A percentile compares a stretch with the other conserved stretches of the same genome.
Conservation (phyloP, 2,888 invertebrate species). For the Polia nebulosa region DNA sequence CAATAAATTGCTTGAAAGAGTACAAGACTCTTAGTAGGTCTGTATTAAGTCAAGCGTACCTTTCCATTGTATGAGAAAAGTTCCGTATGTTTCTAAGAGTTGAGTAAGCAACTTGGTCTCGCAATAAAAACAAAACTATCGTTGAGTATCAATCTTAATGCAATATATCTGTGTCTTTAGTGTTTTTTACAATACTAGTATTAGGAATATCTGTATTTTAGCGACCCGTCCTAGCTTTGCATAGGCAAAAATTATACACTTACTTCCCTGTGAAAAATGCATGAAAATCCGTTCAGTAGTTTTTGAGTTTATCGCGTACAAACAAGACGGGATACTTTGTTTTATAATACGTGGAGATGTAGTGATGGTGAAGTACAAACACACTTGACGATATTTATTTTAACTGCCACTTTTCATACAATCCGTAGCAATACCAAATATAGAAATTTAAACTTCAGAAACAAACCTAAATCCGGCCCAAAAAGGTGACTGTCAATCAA, state of each 20-base stretch:
- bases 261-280: too few relatives aligned
- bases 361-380: too few relatives aligned
- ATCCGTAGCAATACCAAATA: too few relatives aligned
- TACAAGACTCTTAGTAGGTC: slow-evolving; percentile 48
- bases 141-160: slow-evolving; percentile 14
- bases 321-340: too few relatives aligned
- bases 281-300: too few relatives aligned
- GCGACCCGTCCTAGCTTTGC: too few relatives aligned
- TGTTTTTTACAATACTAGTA: neutral
- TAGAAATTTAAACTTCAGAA: neutral
- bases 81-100: slow-evolving; percentile 42
- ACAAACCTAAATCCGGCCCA: neutral
- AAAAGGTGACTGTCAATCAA: too few relatives aligned
- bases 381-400: too few relatives aligned
- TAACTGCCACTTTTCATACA: too few relatives aligned
- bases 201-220: neutral
- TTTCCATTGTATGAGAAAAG: slow-evolving; percentile 53
- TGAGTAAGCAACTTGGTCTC: slow-evolving; percentile 40
- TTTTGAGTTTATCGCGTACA: too few relatives aligned
- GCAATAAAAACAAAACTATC: slow-evolving; percentile 45
- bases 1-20: slow-evolving; percentile 57
- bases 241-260: too few relatives aligned
- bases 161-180: slow-evolving; percentile 6
- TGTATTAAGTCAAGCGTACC: slow-evolving; percentile 48
- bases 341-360: too few relatives aligned